Evolutionary conservation across 2,113 vertebrate genomes (phyloP).

Genomic region (Tretioscincus oriximinensis): DNA sequence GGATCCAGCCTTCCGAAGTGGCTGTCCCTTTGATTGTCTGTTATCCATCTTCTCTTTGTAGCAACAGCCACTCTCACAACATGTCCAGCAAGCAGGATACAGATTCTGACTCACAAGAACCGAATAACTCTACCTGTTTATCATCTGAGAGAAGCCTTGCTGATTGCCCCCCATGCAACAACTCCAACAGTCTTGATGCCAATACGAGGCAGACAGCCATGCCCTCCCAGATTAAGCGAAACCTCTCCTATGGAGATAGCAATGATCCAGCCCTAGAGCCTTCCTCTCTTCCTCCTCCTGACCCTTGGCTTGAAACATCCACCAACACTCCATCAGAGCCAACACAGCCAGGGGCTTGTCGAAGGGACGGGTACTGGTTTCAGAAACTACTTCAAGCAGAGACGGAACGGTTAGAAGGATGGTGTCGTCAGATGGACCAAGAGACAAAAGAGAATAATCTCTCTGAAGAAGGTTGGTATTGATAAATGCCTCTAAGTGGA

Average conservation of each 20-base stretch:
- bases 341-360: slow-evolving; percentile 79
- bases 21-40: slow-evolving; percentile 32
- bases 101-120: slow-evolving; percentile 90
- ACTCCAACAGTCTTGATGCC: slow-evolving; percentile 75
- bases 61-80: slow-evolving; percentile 88
- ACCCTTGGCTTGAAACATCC: slow-evolving; percentile 93
- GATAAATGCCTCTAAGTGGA: neutral
- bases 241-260: slow-evolving; percentile 96
- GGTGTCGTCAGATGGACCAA: slow-evolving; percentile 99
- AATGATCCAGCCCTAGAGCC: slow-evolving; percentile 93
- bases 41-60: slow-evolving; percentile 67
- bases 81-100: slow-evolving; percentile 96
- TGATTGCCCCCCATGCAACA: slow-evolving; percentile 84
- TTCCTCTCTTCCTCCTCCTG: slow-evolving; percentile 93
- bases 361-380: slow-evolving; percentile 96
- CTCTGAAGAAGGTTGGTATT: slow-evolving; percentile 89
- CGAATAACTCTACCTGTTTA: slow-evolving; percentile 80
- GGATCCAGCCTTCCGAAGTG: neutral
- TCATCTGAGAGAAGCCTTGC: slow-evolving; percentile 88
- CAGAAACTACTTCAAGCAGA: slow-evolving; percentile 97
- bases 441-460: slow-evolving; percentile 97
- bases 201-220: slow-evolving; percentile 85
- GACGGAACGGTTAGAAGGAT: slow-evolving; percentile 94
- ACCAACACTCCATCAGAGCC: slow-evolving; percentile 76
- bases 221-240: slow-evolving; percentile 91